phyloP scores from a whole-genome alignment of 2,888 invertebrate species.

The Catocala nupta region DNA sequence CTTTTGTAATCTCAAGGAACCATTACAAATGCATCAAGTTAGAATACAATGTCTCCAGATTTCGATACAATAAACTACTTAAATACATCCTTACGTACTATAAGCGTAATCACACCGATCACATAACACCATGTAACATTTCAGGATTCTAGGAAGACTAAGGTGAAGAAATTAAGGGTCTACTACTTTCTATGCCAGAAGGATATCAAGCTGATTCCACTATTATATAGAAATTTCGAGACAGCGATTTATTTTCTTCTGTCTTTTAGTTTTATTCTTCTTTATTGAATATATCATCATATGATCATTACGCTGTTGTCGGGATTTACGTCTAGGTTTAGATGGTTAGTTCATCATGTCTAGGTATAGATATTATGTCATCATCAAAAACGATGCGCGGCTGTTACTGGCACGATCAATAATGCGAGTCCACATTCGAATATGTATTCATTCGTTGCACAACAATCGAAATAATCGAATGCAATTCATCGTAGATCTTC shows the following conservation, averaged over 20 bases:
- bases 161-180: conserved; percentile 48
- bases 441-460: too few species aligned
- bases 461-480: too few species aligned
- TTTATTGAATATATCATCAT: too few species aligned
- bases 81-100: conserved; percentile 69
- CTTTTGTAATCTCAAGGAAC: conserved; percentile 20
- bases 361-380: too few species aligned
- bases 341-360: too few species aligned
- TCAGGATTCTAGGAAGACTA: conserved; percentile 69
- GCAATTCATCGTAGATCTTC: too few species aligned
- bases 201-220: conserved; percentile 11
- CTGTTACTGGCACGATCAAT: too few species aligned
- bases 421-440: too few species aligned
- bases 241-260: not conserved
- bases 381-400: too few species aligned
- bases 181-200: conserved; percentile 28
- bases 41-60: conserved; percentile 27
- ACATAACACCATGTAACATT: conserved; percentile 75
- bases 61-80: conserved; percentile 53
- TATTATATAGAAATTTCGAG: conserved; percentile 12
- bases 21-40: conserved; percentile 17
- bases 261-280: not conserved
- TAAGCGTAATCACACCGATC: conserved; percentile 85
- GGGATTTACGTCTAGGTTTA: too few species aligned
- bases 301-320: too few species aligned